Evolutionary conservation across 2,797 vertebrate genomes (phyloP).

Genomic region (Enteromius afrohamiltoni): DNA sequence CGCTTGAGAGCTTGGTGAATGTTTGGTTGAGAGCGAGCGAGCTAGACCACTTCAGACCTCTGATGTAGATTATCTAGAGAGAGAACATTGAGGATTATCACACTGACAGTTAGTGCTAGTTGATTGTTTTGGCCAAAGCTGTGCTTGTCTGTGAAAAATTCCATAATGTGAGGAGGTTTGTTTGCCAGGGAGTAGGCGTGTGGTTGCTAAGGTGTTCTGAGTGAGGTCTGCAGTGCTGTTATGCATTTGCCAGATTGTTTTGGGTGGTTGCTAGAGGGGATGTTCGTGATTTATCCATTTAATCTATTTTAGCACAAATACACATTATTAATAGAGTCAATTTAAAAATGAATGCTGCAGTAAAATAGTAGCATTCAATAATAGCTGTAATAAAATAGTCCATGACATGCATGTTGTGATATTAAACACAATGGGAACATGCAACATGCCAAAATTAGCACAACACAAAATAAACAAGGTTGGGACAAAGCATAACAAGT

Average conservation of each 20-base stretch:
- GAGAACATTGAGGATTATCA: constrained; percentile 39
- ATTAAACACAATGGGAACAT: too few relatives aligned
- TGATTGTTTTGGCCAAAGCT: not conserved
- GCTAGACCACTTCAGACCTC: constrained; percentile 36
- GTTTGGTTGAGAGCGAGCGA: constrained; percentile 34
- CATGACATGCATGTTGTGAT: not conserved
- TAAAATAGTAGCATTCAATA: too few relatives aligned
- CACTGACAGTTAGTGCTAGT: constrained; percentile 9
- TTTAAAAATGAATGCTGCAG: not conserved
- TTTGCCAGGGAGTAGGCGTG: constrained; percentile 7
- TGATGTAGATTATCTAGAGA: constrained; percentile 40
- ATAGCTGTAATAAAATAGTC: not conserved
- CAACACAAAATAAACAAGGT: too few relatives aligned
- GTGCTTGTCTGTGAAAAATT: not conserved
- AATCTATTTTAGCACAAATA: not conserved
- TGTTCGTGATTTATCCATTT: not conserved
- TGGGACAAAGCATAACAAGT: too few relatives aligned
- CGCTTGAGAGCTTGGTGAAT: not conserved
- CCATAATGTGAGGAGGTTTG: not conserved
- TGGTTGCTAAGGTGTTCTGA: not conserved
- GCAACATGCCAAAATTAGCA: too few relatives aligned
- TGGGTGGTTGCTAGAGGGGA: not conserved
- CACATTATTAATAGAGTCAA: not conserved
- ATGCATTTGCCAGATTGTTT: not conserved
- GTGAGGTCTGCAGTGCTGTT: not conserved